Base-by-base conservation (phyloP, 2,797 vertebrate genomes). In the Halcyon leucocephala region DNA sequence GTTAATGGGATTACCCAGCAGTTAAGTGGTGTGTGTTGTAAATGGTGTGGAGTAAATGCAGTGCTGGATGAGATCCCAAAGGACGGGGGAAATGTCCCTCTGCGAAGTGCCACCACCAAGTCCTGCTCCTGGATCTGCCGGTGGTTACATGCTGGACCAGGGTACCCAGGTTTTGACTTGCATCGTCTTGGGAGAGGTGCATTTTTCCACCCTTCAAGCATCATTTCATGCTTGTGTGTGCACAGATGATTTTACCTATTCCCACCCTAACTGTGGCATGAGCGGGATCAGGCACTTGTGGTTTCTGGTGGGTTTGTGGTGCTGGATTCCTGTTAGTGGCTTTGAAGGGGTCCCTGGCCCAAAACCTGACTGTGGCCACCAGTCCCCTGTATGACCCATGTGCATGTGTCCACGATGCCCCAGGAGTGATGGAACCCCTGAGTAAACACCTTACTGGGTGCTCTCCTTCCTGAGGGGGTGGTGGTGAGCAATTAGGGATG, bases 161-260 rank as follows among this genome's bases (percentile, higher is more conserved):
- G 33, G 4, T 13, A 65, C 31, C 20, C 12, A 37, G 21, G 1
- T 5, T 84, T 37, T 28, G 25, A 14, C 58, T 69, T 16, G 2
- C 6, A 10, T 35, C 1, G 1, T 7, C 9, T 10, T 44, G 55
- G 18, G 42, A 85, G 42, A 61, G 26, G 29, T 4, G 2, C 4
- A 24, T 66, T 37, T 35, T 22, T 6, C 31, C 41, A 60, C 25
- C 26, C 9, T 88, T 73, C 64, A 16, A 60, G 52, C 52, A 54
- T n/a, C 52, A 31, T 14, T 35, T 1, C 7, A 14, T 10, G 26
- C 2, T 1, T 17, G 7, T 10, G 39, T 22, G 55, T 64, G 64
- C 92, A 66, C 94, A 93, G 86, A 95, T 84, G 96, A 90, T 97
- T 97, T 98, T 93, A 95, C 97, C 95, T 97, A 29, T 29, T 80